Percentiles rank a stretch among this genome's conserved stretches.
Evolutionary conservation across 2,113 vertebrate species (phyloP).

Genomic region (Gallinago media): DNA sequence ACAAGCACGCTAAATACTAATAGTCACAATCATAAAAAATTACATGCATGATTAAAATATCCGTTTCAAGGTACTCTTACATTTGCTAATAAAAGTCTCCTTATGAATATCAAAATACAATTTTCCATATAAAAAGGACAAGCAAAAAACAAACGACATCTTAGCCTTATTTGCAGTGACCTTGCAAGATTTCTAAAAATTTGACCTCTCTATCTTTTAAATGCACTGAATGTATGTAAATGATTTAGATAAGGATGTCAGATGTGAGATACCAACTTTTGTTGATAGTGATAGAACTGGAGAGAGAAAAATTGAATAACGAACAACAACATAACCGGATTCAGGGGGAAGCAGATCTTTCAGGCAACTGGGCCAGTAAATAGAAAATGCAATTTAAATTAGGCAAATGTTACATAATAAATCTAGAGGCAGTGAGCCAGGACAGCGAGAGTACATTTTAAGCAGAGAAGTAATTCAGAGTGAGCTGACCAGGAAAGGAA

Average conservation of each 20-base stretch:
- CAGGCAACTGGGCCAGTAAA: not conserved
- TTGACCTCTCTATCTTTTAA: not conserved
- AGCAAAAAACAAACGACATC: not conserved
- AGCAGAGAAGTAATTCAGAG: constrained; percentile 44
- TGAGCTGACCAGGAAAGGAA: constrained; percentile 37
- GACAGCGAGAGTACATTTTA: not conserved
- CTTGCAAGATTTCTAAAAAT: constrained; percentile 27
- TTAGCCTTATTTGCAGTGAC: not conserved
- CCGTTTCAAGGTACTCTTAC: constrained; percentile 45
- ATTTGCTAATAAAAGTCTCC: constrained; percentile 32
- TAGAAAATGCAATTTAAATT: constrained; percentile 21
- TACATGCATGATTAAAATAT: constrained; percentile 72
- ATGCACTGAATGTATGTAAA: not conserved
- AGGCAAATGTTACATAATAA: constrained; percentile 50
- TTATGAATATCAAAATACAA: constrained; percentile 33
- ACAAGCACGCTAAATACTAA: constrained; percentile 72
- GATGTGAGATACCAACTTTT: not conserved
- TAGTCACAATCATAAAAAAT: constrained; percentile 71
- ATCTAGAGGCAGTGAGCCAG: constrained; percentile 39
- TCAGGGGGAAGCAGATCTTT: not conserved
- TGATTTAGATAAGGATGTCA: not conserved
- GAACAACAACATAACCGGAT: not conserved
- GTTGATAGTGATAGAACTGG: not conserved
- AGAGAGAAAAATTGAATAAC: not conserved
- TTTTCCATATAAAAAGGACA: constrained; percentile 11